Percentiles rank a stretch among this genome's conserved stretches.
phyloP scores from a whole-genome alignment of 2,113 vertebrate genomes.

The Cinclus cinclus region DNA sequence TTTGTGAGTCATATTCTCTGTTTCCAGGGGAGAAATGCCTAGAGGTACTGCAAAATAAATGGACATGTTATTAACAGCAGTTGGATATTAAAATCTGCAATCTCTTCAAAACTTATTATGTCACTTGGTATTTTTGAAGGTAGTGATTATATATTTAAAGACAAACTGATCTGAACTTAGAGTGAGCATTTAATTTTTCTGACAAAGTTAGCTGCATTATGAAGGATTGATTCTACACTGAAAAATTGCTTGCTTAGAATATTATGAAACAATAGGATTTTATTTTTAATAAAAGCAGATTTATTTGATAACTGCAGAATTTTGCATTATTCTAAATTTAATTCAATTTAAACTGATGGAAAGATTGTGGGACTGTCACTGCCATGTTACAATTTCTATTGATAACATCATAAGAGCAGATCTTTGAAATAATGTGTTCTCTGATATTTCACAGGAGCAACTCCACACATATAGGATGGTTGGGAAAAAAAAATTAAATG shows the following conservation, averaged over 20 bases:
- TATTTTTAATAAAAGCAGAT: neutral
- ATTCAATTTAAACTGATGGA: neutral
- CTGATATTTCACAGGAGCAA: neutral
- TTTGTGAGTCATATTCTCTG: neutral
- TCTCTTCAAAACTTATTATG: neutral
- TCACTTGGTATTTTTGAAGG: neutral
- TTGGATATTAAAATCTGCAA: constrained; percentile 3
- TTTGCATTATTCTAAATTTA: neutral
- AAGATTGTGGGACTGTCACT: neutral
- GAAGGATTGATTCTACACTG: neutral
- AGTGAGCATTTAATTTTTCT: neutral
- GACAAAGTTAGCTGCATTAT: neutral
- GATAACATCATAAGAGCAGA: neutral
- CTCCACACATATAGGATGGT: neutral
- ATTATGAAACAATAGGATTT: neutral
- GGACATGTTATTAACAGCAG: neutral
- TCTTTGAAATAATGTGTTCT: neutral
- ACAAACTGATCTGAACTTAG: neutral
- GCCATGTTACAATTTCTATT: neutral
- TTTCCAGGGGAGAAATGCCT: neutral
- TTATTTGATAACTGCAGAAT: neutral
- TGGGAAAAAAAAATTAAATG: neutral
- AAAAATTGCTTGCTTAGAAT: neutral
- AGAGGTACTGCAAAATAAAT: neutral
- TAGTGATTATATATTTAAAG: neutral